phyloP scores from a whole-genome alignment of 2,888 invertebrate species.

The Cerastis leucographa region DNA sequence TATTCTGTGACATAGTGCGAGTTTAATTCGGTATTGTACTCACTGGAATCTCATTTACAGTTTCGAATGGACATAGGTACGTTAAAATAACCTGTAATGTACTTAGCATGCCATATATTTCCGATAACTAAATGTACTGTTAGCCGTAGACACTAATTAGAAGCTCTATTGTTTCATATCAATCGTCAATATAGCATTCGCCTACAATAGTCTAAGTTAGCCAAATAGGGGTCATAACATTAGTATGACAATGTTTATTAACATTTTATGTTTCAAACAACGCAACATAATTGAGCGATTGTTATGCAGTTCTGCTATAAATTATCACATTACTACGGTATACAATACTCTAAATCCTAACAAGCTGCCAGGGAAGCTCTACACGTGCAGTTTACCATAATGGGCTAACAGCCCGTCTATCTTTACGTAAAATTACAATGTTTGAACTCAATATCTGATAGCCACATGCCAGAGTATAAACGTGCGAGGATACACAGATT shows the following conservation, averaged over 20 bases:
- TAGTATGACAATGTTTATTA: slow-evolving; percentile 42
- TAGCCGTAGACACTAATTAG: slow-evolving; percentile 40
- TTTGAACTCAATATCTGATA: slow-evolving; percentile 55
- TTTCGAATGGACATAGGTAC: slow-evolving; percentile 56
- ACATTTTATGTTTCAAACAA: slow-evolving; percentile 36
- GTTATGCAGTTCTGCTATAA: slow-evolving; percentile 24
- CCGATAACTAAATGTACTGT: slow-evolving; percentile 46
- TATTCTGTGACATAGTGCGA: slow-evolving; percentile 63
- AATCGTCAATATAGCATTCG: slow-evolving; percentile 28
- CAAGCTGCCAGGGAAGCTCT: slow-evolving; percentile 54
- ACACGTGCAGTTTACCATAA: slow-evolving; percentile 55
- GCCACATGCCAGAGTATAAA: slow-evolving; percentile 32
- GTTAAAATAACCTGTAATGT: slow-evolving; percentile 59
- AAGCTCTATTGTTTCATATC: slow-evolving; percentile 48
- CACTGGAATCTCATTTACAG: slow-evolving; percentile 54
- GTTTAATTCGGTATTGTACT: slow-evolving; percentile 67
- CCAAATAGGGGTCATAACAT: slow-evolving; percentile 9
- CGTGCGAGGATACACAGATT: slow-evolving; percentile 26
- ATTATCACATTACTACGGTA: slow-evolving; percentile 43
- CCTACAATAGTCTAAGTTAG: slow-evolving; percentile 12
- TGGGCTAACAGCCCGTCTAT: slow-evolving; percentile 38
- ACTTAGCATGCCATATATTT: slow-evolving; percentile 47
- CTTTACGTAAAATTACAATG: slow-evolving; percentile 53
- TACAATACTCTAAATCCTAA: slow-evolving; percentile 51
- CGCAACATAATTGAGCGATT: slow-evolving; percentile 35